Base-by-base conservation (phyloP, 2,797 vertebrate species). In the Micromesistius poutassou region DNA sequence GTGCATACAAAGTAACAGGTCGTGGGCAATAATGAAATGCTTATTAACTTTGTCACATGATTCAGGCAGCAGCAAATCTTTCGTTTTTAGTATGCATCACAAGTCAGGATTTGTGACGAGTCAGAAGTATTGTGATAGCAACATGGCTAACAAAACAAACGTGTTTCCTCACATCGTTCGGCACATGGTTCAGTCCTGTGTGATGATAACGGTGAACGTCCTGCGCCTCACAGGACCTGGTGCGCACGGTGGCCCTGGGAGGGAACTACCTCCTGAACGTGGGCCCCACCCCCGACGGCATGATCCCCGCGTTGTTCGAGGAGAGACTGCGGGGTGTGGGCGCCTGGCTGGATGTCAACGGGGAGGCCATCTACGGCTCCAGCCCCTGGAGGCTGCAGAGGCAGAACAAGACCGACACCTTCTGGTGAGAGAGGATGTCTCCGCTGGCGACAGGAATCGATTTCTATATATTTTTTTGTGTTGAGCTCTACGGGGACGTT, bases 191-290 rank as follows among this genome's bases (percentile, higher is more conserved):
- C 46, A 50, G 46, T 19, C 16, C 46, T 50, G 55, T n/a, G 22
- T 62, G 0, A n/a, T 22, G 55, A 62, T 22, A 2, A 1, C 22
- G 22, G 55, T n/a, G 19, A 19, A 1, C 4, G 4, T 50, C 46
- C 0, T 46, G 31, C 71, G 77, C 30, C 30, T 16, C 72, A 0
- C 89, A 99, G 98, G 97, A 98, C 88, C 88, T 99, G 80, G 94
- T 96, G 77, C 87, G 85, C 76, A 96, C 96, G 0, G 96, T 99
- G 74, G 94, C 96, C 73, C 80, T 96, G 31, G 98, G 98, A 78
- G 98, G 98, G 62, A 99, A 99, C 92, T 99, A 98, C 83, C 95
- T 99, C 50, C 94, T 99, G 79, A 99, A 98, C 22, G 89, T 99
- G 50, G 98, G 97, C 0, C 97, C 98, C 70, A 97, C 95, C 3